A percentile compares a stretch with the other conserved stretches of the same genome.
Evolutionary conservation across 2,797 vertebrate genomes (phyloP).

Genomic region (Cheirogaleus major): DNA sequence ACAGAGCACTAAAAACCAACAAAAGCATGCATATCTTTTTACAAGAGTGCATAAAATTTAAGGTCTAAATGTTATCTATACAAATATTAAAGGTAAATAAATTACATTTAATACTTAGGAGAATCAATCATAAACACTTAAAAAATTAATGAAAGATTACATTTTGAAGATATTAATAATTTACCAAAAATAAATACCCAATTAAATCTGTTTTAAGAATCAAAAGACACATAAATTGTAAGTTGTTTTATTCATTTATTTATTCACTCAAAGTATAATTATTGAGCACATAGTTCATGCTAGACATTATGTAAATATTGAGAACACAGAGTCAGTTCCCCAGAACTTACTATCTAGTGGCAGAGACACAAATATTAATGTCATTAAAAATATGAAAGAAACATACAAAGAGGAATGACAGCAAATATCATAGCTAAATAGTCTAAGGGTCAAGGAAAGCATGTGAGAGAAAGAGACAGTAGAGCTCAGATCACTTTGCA

Average conservation of each 20-base stretch:
- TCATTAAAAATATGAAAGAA: neutral
- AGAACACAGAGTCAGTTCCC: neutral
- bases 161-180: constrained; percentile 13
- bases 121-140: neutral
- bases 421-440: neutral
- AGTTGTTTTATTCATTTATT: neutral
- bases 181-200: neutral
- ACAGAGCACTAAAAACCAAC: neutral
- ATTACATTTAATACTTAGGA: neutral
- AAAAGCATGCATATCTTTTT: neutral
- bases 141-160: neutral
- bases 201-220: neutral
- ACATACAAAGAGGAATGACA: neutral
- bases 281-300: neutral
- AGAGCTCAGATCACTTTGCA: neutral
- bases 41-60: neutral
- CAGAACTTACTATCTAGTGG: neutral
- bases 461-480: neutral
- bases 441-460: neutral
- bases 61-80: neutral
- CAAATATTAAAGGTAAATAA: neutral
- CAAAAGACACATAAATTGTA: neutral
- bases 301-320: neutral
- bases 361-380: neutral
- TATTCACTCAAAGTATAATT: neutral